Evolutionary conservation across 2,113 vertebrate genomes (phyloP).

Genomic region (Leucoraja erinaceus): DNA sequence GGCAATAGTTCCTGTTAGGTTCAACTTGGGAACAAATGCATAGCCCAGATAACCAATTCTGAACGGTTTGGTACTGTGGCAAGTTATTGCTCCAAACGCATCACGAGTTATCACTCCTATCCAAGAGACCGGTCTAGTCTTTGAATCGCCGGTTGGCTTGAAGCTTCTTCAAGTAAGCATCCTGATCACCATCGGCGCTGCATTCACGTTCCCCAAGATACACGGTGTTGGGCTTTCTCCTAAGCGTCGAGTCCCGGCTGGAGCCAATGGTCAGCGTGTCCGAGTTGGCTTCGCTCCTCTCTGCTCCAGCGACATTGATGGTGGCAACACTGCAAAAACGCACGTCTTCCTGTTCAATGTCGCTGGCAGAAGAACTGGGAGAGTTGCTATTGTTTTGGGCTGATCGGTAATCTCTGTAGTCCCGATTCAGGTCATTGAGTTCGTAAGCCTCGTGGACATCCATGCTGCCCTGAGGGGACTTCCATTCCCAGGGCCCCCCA

Average conservation of each 20-base stretch:
- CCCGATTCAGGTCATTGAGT: slow-evolving; percentile 63
- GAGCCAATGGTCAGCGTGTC: slow-evolving; percentile 49
- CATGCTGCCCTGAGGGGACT: slow-evolving; percentile 49
- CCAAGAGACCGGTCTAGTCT: slow-evolving; percentile 54
- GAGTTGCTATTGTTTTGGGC: slow-evolving; percentile 57
- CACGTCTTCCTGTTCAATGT: slow-evolving; percentile 59
- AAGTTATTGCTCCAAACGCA: too few relatives aligned
- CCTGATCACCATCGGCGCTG: slow-evolving; percentile 55
- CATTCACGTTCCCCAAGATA: slow-evolving; percentile 54
- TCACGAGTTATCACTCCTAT: background rate
- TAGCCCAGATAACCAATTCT: background rate
- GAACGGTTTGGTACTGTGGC: background rate
- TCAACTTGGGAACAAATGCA: background rate
- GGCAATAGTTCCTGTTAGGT: background rate
- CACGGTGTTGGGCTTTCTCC: slow-evolving; percentile 60
- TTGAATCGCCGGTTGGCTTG: slow-evolving; percentile 65
- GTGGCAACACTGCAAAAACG: slow-evolving; percentile 57
- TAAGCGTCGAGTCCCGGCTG: slow-evolving; percentile 68
- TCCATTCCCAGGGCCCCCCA: slow-evolving; percentile 75
- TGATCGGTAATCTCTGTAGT: slow-evolving; percentile 58
- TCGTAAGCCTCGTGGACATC: slow-evolving; percentile 57
- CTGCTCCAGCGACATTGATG: slow-evolving; percentile 45
- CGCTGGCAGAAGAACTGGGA: slow-evolving; percentile 57
- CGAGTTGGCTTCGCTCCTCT: slow-evolving; percentile 42
- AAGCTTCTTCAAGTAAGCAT: slow-evolving; percentile 75